Percentiles rank a stretch among this genome's conserved stretches.
Conservation (phyloP, 2,888 invertebrate species). For the Gymnoscelis rufifasciata region DNA sequence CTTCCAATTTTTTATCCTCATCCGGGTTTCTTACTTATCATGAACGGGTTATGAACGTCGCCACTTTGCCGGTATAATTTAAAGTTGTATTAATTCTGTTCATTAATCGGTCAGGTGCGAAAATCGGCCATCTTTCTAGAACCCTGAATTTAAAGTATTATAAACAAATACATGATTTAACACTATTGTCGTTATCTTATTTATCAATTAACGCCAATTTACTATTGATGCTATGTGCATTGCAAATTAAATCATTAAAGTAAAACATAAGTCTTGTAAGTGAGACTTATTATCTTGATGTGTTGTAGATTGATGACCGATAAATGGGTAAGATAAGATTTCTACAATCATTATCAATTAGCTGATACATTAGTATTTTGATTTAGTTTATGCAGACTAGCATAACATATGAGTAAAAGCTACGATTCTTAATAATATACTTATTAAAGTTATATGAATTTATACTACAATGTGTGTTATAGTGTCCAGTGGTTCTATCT, state of each 20-base stretch:
- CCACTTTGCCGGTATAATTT: no score
- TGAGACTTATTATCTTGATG: not conserved
- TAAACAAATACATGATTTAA: not conserved
- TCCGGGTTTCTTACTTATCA: no score
- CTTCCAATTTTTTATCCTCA: no score
- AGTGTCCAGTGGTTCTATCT: conserved; percentile 47
- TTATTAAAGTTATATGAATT: not conserved
- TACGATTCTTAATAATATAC: not conserved
- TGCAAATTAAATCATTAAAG: not conserved
- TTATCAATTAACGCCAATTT: not conserved
- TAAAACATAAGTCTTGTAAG: conserved; percentile 1
- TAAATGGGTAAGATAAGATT: conserved; percentile 12
- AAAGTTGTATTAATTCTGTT: no score
- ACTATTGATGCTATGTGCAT: not conserved
- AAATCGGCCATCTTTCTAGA: no score
- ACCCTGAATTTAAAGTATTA: no score
- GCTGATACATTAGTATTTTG: conserved; percentile 3
- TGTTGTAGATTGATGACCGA: not conserved
- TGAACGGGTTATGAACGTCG: no score
- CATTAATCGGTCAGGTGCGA: no score
- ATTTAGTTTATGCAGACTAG: not conserved
- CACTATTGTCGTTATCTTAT: not conserved
- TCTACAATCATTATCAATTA: not conserved
- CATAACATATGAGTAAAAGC: not conserved
- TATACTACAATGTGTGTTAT: conserved; percentile 21